Percentiles rank a stretch among this genome's conserved stretches.
These are phyloP conservation scores for Sus scrofa DNA, from an alignment of 2,113 vertebrate species.

Conservation along the genomic window T2T-Sscrofa CM000826.6:40898001-40898500, in stretches of 20 bases:
- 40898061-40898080: background rate
- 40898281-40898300: background rate
- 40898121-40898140: background rate
- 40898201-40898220: background rate
- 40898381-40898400: background rate
- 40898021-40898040: background rate
- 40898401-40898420: background rate
- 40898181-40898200: background rate
- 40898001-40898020: background rate
- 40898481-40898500: background rate
- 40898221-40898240: background rate
- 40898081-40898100: background rate
- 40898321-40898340: background rate
- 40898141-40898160: background rate
- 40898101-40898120: background rate
- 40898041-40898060: background rate
- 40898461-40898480: background rate
- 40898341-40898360: slow-evolving; percentile 11
- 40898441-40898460: background rate
- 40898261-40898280: background rate
- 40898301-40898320: background rate
- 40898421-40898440: background rate
- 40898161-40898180: background rate
- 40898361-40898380: background rate
- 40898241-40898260: background rate